phyloP scores from a whole-genome alignment of 2,888 invertebrate genomes.

The Cataglyphis altisquamis region DNA sequence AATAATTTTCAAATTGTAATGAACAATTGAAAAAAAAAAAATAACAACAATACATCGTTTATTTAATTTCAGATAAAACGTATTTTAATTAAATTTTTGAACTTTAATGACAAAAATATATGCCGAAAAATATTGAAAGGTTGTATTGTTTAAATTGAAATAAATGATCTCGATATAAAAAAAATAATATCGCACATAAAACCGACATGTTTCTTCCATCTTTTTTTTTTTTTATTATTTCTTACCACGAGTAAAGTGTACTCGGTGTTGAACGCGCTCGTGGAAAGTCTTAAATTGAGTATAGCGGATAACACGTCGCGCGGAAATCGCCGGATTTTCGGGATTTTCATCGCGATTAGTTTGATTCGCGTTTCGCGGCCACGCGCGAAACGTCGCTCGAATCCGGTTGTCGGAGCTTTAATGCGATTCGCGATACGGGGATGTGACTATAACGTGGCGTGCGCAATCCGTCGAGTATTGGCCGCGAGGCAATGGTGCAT shows the following conservation, averaged over 20 bases:
- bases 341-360: conserved; percentile 46
- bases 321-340: conserved; percentile 30
- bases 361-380: conserved; percentile 43
- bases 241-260: background rate
- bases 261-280: background rate
- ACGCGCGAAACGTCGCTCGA: conserved; percentile 44
- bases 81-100: background rate
- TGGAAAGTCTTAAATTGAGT: conserved; percentile 3
- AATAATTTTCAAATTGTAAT: background rate
- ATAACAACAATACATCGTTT: background rate
- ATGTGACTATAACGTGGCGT: conserved; percentile 67
- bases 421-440: conserved; percentile 65
- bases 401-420: conserved; percentile 68
- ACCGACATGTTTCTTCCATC: background rate
- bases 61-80: background rate
- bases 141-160: background rate
- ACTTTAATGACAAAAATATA: background rate
- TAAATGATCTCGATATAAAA: background rate
- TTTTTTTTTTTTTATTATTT: background rate
- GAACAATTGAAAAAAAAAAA: background rate
- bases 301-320: conserved; percentile 9
- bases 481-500: conserved; percentile 76
- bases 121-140: background rate
- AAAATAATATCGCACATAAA: background rate
- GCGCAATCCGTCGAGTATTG: conserved; percentile 68